phyloP scores from a whole-genome alignment of 2,797 vertebrate species.

The Apogon hyalosoma region DNA sequence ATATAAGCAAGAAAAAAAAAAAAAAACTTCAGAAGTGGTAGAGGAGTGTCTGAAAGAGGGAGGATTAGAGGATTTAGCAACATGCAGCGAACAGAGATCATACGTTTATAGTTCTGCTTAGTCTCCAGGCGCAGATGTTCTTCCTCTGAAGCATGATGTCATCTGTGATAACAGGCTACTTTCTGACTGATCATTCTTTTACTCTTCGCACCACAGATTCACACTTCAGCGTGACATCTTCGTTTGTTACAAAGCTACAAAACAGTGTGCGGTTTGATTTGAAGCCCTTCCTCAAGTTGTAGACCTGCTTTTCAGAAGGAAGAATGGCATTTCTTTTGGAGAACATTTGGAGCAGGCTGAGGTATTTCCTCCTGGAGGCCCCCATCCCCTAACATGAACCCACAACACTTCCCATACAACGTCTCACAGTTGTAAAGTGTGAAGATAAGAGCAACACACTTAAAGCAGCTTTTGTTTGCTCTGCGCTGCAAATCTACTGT shows the following conservation, averaged over 20 bases:
- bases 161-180: conserved; percentile 52
- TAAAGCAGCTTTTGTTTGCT: neutral
- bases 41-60: conserved; percentile 18
- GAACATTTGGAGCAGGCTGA: conserved; percentile 42
- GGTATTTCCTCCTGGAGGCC: conserved; percentile 66
- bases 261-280: neutral
- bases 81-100: conserved; percentile 18
- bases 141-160: conserved; percentile 63
- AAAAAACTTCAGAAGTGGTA: conserved; percentile 29
- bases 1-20: conserved; percentile 7
- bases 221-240: neutral
- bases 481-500: neutral
- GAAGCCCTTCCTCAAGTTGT: neutral
- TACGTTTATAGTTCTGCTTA: conserved; percentile 38
- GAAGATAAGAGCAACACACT: conserved; percentile 6
- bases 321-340: conserved; percentile 20
- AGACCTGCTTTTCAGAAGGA: conserved; percentile 17
- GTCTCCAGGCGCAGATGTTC: conserved; percentile 65
- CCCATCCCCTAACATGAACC: conserved; percentile 36
- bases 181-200: neutral
- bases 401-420: conserved; percentile 34
- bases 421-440: conserved; percentile 8
- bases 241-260: conserved; percentile 17
- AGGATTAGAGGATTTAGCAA: conserved; percentile 46
- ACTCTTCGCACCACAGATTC: conserved; percentile 4